Percentiles rank a stretch among this genome's conserved stretches.
Conservation (phyloP, 2,113 vertebrate genomes). For the Notothenia coriiceps region DNA sequence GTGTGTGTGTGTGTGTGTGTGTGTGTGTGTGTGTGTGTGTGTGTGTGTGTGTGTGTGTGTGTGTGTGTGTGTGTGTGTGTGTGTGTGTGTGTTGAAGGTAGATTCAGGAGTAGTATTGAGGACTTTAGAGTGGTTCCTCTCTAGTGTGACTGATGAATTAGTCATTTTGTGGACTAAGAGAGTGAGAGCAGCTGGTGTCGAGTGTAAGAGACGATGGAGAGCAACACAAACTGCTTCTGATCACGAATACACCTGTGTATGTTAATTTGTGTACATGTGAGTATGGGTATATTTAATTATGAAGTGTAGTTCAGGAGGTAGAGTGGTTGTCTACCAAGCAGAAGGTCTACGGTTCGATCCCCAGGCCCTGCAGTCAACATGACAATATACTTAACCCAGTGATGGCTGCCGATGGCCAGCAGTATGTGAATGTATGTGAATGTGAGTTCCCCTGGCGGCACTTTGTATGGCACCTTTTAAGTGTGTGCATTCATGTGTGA, state of each 20-base stretch:
- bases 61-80: background rate
- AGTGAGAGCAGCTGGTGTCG: constrained; percentile 30
- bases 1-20: background rate
- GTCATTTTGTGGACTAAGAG: constrained; percentile 34
- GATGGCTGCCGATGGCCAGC: no score
- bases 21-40: background rate
- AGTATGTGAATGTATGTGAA: no score
- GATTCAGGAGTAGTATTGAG: constrained; percentile 23
- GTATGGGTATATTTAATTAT: constrained; percentile 41
- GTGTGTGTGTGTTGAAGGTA: background rate
- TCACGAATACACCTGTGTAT: constrained; percentile 37
- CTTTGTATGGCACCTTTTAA: no score
- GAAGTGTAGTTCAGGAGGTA: no score
- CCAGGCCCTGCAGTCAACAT: no score
- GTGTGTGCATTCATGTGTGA: no score
- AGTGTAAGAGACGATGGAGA: constrained; percentile 13
- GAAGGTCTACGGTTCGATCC: no score
- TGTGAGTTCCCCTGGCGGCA: no score
- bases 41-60: background rate
- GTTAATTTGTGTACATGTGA: background rate
- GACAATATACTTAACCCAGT: no score
- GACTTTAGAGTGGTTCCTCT: constrained; percentile 22
- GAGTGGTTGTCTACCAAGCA: no score
- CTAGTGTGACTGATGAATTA: constrained; percentile 41
- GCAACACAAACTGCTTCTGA: constrained; percentile 22